These are phyloP conservation scores for Blastobasis adustella DNA, from an alignment of 2,888 invertebrate genomes.

Conservation along the genomic window DNA sequence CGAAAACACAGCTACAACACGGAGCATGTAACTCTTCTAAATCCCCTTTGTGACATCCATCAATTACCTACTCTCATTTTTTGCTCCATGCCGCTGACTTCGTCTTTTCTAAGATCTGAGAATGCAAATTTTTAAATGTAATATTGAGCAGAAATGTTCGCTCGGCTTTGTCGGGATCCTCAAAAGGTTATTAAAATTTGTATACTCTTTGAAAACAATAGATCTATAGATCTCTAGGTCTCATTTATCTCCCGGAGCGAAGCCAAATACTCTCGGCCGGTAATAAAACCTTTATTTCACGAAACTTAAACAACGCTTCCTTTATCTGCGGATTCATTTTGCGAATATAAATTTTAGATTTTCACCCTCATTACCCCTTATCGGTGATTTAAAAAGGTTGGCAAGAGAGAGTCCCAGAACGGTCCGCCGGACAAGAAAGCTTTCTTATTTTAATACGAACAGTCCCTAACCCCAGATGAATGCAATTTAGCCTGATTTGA, in stretches of 20 bases:
- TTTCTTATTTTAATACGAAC: slow-evolving; percentile 29
- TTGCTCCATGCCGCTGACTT: too few relatives aligned
- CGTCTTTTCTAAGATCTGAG: too few relatives aligned
- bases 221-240: too few relatives aligned
- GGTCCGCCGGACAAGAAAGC: slow-evolving; percentile 17
- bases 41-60: slow-evolving; percentile 38
- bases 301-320: slow-evolving; percentile 20
- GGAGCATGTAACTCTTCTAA: slow-evolving; percentile 21
- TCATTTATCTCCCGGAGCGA: too few relatives aligned
- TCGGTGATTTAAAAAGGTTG: slow-evolving; percentile 51
- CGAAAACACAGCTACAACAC: too few relatives aligned
- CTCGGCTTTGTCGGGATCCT: too few relatives aligned
- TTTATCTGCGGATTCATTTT: slow-evolving; percentile 44
- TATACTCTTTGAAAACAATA: too few relatives aligned
- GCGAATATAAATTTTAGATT: slow-evolving; percentile 59
- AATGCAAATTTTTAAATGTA: too few relatives aligned
- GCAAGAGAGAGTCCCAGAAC: slow-evolving; percentile 12
- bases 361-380: slow-evolving; percentile 60
- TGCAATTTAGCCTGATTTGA: slow-evolving; percentile 55
- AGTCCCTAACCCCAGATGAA: slow-evolving; percentile 42
- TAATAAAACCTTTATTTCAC: slow-evolving; percentile 8
- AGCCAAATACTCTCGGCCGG: slow-evolving; percentile 2
- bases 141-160: too few relatives aligned
- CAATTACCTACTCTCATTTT: slow-evolving; percentile 29
- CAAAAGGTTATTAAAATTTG: too few relatives aligned